Conservation (phyloP, 1,140 invertebrate genomes). For the Atta cephalotes region DNA sequence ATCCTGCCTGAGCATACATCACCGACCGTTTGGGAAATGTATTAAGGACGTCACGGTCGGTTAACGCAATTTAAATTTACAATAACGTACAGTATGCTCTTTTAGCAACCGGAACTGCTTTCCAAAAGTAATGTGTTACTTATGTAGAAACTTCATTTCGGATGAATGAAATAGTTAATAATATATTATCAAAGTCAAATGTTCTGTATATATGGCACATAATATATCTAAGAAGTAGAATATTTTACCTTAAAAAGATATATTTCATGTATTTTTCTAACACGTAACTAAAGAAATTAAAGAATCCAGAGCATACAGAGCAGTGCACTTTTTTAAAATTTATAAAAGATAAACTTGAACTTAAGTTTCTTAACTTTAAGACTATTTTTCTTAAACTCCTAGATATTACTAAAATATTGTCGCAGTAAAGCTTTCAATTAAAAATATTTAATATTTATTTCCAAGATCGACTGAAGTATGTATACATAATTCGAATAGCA, state of each 20-base stretch:
- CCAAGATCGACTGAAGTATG: neutral
- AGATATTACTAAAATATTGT: neutral
- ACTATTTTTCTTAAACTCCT: neutral
- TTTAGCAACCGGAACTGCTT: neutral
- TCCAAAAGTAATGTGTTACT: neutral
- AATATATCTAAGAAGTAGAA: neutral
- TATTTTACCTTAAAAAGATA: neutral
- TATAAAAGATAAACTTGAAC: neutral
- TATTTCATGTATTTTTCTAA: neutral
- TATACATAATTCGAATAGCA: neutral
- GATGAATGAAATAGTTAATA: neutral
- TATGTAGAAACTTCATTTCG: neutral
- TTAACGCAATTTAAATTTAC: slow-evolving; percentile 62
- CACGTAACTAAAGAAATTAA: neutral
- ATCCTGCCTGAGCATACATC: slow-evolving; percentile 35
- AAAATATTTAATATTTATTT: slow-evolving; percentile 34
- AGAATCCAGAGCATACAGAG: neutral
- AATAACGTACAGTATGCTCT: neutral
- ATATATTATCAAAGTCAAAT: neutral
- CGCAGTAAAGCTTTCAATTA: neutral
- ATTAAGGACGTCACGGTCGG: slow-evolving; percentile 41
- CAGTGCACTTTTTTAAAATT: neutral
- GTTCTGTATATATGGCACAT: neutral
- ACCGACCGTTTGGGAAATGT: slow-evolving; percentile 39
- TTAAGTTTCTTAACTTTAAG: slow-evolving; percentile 1